Evolutionary conservation across 1,140 invertebrate species (phyloP).

Genomic region (Babylonia areolata): DNA sequence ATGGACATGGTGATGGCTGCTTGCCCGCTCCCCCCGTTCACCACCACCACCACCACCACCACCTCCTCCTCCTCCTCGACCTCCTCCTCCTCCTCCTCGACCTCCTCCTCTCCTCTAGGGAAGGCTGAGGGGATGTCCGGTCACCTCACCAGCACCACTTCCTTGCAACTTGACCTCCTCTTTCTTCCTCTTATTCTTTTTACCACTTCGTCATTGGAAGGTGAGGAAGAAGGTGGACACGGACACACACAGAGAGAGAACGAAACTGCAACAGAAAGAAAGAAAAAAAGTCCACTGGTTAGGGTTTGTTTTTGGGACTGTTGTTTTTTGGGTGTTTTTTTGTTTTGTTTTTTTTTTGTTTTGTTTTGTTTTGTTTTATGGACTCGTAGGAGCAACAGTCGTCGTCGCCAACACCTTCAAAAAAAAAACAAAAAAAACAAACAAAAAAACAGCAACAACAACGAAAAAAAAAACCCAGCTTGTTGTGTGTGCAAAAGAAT

Average conservation of each 20-base stretch:
- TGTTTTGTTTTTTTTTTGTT: too few species aligned
- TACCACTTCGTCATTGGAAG: neutral
- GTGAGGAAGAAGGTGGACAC: neutral
- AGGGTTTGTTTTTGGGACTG: neutral
- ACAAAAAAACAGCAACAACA: too few species aligned
- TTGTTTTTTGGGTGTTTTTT: too few species aligned
- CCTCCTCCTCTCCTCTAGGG: neutral
- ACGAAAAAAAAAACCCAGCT: too few species aligned
- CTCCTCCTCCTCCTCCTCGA: neutral
- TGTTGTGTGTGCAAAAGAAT: too few species aligned
- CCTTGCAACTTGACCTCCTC: neutral
- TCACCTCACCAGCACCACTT: neutral
- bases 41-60: neutral
- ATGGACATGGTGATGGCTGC: constrained; percentile 52
- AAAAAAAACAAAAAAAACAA: too few species aligned
- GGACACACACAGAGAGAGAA: too few species aligned
- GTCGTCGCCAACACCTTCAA: too few species aligned
- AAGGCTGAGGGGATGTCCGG: too few species aligned
- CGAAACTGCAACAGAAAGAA: neutral
- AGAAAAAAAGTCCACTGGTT: neutral
- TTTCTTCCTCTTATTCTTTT: neutral
- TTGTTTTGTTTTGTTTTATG: neutral
- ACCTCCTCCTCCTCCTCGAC: neutral
- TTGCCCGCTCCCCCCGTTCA: neutral
- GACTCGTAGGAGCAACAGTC: neutral